phyloP scores from a whole-genome alignment of 2,888 invertebrate species.

The Drosophila melanosoma region DNA sequence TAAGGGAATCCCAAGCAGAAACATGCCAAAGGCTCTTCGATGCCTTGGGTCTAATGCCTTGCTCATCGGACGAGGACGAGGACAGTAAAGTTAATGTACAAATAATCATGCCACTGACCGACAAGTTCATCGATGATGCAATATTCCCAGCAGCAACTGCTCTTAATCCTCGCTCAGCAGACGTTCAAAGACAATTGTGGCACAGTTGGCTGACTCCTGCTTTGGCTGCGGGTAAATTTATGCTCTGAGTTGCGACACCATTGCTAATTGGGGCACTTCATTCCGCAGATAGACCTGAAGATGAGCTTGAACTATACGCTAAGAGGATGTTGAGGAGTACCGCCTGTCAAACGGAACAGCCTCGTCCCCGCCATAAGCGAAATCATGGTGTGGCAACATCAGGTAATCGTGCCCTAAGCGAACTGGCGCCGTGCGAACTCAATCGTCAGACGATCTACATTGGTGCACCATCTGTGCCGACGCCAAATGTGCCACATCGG shows the following conservation, averaged over 20 bases:
- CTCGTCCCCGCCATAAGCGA: constrained; percentile 27
- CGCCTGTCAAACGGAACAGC: constrained; percentile 64
- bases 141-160: not conserved
- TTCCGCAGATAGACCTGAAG: constrained; percentile 57
- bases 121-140: not conserved
- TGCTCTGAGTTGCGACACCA: not conserved
- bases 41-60: constrained; percentile 52
- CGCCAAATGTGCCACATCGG: constrained; percentile 38
- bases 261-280: not conserved
- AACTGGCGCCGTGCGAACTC: constrained; percentile 54
- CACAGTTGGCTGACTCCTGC: constrained; percentile 50
- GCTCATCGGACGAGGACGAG: constrained; percentile 2
- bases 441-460: constrained; percentile 58
- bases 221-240: constrained; percentile 49
- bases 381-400: not conserved
- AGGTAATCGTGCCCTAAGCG: too few species aligned
- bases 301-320: constrained; percentile 54
- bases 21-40: constrained; percentile 63
- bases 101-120: not conserved
- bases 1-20: constrained; percentile 10
- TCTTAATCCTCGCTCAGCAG: constrained; percentile 1
- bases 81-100: not conserved
- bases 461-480: constrained; percentile 46
- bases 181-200: constrained; percentile 30
- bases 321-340: not conserved